Evolutionary conservation across 2,113 vertebrate genomes (phyloP), one percentile per base, ranked within the genome.

Genomic region (Gymnocephalus cernua): DNA sequence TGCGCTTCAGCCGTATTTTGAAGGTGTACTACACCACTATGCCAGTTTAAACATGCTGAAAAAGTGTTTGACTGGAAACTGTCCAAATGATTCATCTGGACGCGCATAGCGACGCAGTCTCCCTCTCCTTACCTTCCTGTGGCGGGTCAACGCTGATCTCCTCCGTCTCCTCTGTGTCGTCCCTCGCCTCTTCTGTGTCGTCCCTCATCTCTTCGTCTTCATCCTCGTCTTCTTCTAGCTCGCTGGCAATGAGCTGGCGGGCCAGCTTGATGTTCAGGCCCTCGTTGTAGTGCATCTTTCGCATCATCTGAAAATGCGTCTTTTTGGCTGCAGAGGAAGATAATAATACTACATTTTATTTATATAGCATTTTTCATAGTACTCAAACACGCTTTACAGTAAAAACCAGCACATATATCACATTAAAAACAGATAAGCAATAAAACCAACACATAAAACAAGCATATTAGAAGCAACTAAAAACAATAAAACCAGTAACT

Each of bases 261-360:
- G 97, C 98, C 86, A 99, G 90, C 88, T 97, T 98, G 89, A 99
- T 99, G 94, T 99, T 99, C 81, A 98, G 92, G 70, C 95, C 98
- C 93, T 99, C 98, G 7, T 99, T 98, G 90, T 99, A 99, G 84
- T 99, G 98, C 96, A 97, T 97, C 89, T 99, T 99, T 83, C 98
- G 96, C 96, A 97, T 98, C 97, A 98, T 98, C 93, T 98, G 96
- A 91, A 99, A 99, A 87, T 98, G 96, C 57, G 95, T 96, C 93
- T 96, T 99, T 87, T 98, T 99, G 91, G 96, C 97, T 93, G 62
- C 45, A 57, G 7, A 66, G 11, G 3, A 45, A 61, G 18, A n/a
- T n/a, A n/a, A n/a, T n/a, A n/a, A n/a, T n/a, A n/a, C n/a, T n/a
- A n/a, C n/a, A n/a, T n/a, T n/a, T n/a, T n/a, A n/a, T n/a, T n/a